These are phyloP conservation scores for Chrysemys picta DNA, from an alignment of 2,113 vertebrate genomes.

Conservation along the genomic window DNA sequence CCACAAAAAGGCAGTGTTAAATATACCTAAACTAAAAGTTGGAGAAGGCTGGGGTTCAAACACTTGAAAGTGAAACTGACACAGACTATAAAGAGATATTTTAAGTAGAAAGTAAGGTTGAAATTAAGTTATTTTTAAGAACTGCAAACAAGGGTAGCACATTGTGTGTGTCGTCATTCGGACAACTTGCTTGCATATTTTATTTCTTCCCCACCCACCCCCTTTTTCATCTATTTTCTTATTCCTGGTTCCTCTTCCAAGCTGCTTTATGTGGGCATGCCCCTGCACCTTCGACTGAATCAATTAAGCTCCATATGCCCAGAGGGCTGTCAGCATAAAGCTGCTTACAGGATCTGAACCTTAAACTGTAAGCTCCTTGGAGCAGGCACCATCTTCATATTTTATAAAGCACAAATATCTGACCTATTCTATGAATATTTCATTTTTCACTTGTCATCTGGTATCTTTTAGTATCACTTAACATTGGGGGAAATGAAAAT, in stretches of 20 bases:
- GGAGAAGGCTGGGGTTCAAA: not conserved
- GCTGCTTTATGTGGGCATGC: not conserved
- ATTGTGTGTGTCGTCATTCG: not conserved
- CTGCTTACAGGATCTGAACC: not conserved
- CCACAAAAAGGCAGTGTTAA: not conserved
- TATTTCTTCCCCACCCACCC: not conserved
- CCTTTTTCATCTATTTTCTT: not conserved
- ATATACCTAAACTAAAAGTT: not conserved
- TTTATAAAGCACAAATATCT: fast-evolving
- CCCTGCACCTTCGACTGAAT: not conserved
- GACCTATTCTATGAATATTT: not conserved
- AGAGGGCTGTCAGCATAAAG: not conserved
- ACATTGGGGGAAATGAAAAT: not conserved
- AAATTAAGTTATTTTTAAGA: not conserved
- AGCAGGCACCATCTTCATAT: not conserved
- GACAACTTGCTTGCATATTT: not conserved
- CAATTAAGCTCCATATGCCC: not conserved
- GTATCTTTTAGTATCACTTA: not conserved
- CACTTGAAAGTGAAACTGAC: not conserved
- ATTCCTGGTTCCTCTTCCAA: not conserved
- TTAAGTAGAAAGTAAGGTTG: not conserved
- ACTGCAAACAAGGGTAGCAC: not conserved
- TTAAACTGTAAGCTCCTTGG: no score
- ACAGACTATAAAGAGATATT: not conserved
- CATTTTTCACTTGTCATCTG: not conserved